Evolutionary conservation across 1,140 invertebrate species (phyloP).

Genomic region (Trichoplusia ni): DNA sequence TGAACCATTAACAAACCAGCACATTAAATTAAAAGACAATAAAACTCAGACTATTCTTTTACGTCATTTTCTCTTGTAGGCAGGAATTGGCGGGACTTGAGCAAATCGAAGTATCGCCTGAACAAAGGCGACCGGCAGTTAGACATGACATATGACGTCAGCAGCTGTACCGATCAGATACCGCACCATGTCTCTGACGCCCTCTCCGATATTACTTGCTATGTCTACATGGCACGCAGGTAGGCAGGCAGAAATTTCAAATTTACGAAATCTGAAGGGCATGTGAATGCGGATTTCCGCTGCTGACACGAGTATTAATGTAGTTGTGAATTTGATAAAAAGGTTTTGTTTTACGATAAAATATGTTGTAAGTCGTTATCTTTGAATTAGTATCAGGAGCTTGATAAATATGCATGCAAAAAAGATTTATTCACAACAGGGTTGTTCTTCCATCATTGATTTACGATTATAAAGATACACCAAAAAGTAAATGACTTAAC

Average conservation of each 20-base stretch:
- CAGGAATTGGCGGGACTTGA: slow-evolving; percentile 94
- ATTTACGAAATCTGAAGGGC: neutral
- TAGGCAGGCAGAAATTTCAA: slow-evolving; percentile 40
- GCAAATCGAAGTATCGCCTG: slow-evolving; percentile 96
- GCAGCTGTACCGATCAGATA: slow-evolving; percentile 77
- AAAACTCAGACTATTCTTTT: neutral
- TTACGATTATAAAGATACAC: no score
- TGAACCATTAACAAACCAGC: no score
- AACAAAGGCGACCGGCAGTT: slow-evolving; percentile 98
- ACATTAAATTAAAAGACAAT: neutral
- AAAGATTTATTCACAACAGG: no score
- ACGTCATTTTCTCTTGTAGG: slow-evolving; percentile 52
- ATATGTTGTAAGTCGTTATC: no score
- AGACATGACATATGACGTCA: slow-evolving; percentile 92
- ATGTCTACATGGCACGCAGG: slow-evolving; percentile 95
- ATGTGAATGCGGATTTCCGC: no score
- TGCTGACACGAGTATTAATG: no score
- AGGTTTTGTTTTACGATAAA: no score
- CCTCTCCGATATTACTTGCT: slow-evolving; percentile 98
- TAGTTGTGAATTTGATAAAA: no score
- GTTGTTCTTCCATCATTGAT: no score
- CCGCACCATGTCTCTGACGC: slow-evolving; percentile 98
- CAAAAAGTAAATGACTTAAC: no score
- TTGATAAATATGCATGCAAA: no score
- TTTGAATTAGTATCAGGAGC: no score